Base-by-base conservation (phyloP, 2,888 invertebrate genomes). In the Coelogynopora nodosa region DNA sequence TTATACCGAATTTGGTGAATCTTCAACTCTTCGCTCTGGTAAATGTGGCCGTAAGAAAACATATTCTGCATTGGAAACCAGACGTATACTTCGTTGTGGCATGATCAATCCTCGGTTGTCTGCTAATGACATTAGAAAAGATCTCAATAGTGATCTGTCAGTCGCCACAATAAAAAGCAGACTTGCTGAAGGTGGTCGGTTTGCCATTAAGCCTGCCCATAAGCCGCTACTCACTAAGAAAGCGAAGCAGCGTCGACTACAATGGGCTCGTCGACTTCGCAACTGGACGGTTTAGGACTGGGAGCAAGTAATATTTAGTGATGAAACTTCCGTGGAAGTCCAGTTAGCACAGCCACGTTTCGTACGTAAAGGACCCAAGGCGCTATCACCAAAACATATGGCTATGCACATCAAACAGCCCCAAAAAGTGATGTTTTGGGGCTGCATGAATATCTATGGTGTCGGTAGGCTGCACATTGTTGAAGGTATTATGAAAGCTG, bases 391-490 rank as follows among this genome's bases (percentile, higher is more conserved):
- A 49, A 49, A 49, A 18, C 49, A 49, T 49, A 49, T 49, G n/a
- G n/a, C n/a, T n/a, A 49, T 49, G 18, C 18, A 49, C 49, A 49
- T 80, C 80, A 80, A 80, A n/a, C 80, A 27, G 26, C n/a, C 80
- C 23, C 80, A 80, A 27, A 80, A 80, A 80, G 80, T 80, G 26
- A 80, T 80, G 28, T 26, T 80, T 27, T 80, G 80, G 80, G 80
- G 80, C 23, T 80, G 80, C n/a, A 80, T 2, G 80, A 80, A n/a
- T 49, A 49, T 49, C 49, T 49, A 49, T 49, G 49, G 49, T 49
- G 49, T 49, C 18, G 49, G 49, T 49, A 10, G n/a, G 5, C 23
- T 80, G 26, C 80, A 80, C n/a, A 80, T 80, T 80, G 80, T 80
- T 27, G 80, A 80, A n/a, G 80, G n/a, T 23, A 26, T 27, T 26